Evolutionary conservation across 2,797 vertebrate genomes (phyloP).

Genomic region (Choloepus didactylus): DNA sequence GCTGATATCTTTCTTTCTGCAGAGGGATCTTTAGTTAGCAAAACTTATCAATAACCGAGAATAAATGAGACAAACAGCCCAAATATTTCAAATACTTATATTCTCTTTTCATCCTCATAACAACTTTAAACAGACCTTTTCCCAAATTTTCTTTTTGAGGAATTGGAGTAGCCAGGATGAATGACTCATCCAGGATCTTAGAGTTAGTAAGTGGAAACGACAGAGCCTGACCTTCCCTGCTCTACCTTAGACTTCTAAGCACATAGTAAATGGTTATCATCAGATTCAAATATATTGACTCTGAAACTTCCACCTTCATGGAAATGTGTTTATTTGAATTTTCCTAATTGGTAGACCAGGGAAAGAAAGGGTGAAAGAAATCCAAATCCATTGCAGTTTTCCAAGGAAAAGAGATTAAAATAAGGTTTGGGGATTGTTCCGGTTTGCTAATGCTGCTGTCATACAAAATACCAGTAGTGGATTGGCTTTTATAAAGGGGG

Average conservation of each 20-base stretch:
- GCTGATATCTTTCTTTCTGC: neutral
- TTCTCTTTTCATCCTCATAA: constrained; percentile 24
- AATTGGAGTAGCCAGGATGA: neutral
- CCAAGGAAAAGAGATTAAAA: neutral
- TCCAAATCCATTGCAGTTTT: neutral
- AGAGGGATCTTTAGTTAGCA: neutral
- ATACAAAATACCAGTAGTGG: no score
- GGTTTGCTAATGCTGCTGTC: no score
- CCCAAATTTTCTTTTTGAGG: neutral
- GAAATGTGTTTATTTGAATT: neutral
- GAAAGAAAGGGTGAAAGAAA: neutral
- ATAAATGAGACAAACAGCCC: neutral
- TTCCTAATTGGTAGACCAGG: neutral
- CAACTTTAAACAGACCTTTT: fast-evolving
- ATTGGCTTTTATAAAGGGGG: no score
- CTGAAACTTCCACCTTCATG: neutral
- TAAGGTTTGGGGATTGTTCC: neutral
- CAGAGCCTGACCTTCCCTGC: neutral
- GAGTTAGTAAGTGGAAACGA: neutral
- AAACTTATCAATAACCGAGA: neutral
- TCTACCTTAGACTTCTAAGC: neutral
- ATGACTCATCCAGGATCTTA: neutral
- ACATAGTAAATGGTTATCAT: neutral
- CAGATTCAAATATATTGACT: neutral
- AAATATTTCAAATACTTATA: neutral